phyloP scores from a whole-genome alignment of 2,797 vertebrate species.

The Hemibagrus guttatus region DNA sequence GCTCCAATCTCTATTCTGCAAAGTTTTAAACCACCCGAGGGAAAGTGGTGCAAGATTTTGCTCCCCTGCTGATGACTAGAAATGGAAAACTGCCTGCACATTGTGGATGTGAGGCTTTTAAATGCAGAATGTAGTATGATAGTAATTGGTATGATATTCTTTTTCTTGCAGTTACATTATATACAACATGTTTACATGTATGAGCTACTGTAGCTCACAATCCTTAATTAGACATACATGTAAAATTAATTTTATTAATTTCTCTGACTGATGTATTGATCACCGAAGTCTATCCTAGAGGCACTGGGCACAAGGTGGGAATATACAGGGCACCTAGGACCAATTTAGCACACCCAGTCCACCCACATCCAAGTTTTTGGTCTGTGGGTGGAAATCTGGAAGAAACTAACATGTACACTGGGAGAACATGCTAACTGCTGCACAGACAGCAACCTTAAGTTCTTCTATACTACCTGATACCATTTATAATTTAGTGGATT shows the following conservation, averaged over 20 bases:
- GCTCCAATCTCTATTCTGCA: conserved; percentile 23
- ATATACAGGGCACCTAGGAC: not conserved
- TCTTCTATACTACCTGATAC: not conserved
- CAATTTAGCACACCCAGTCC: not conserved
- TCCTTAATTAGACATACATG: not conserved
- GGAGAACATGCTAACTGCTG: not conserved
- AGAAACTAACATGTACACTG: not conserved
- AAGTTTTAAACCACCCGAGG: conserved; percentile 30
- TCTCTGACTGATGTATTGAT: not conserved
- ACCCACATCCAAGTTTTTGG: not conserved
- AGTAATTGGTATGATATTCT: too few species aligned
- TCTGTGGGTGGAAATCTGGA: not conserved
- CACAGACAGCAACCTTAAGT: not conserved
- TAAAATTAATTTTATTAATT: not conserved
- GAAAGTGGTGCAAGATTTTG: conserved; percentile 7
- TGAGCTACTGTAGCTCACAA: not conserved
- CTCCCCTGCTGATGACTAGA: conserved; percentile 26
- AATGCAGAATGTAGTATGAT: not conserved
- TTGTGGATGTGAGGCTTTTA: conserved; percentile 8
- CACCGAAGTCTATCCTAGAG: not conserved
- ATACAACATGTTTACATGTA: not conserved
- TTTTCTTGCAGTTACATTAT: not conserved
- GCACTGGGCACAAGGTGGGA: not conserved
- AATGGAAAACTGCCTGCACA: conserved; percentile 22
- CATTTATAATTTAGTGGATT: not conserved